Evolutionary conservation across 1,140 invertebrate species (phyloP), one percentile per base, ranked within the genome.

Genomic region (Drosophila ambigua): DNA sequence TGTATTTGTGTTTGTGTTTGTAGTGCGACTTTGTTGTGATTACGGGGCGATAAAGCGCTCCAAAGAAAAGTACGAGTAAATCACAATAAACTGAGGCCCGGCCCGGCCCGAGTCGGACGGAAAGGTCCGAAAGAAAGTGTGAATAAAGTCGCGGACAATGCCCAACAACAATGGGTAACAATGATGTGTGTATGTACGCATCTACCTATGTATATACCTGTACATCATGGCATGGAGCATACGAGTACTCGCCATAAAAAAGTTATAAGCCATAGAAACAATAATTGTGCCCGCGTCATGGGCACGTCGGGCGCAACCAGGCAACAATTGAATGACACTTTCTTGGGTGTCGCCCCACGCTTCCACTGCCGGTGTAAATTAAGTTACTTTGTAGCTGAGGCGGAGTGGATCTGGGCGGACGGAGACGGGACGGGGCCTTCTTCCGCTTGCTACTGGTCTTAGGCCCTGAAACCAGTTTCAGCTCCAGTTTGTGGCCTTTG

Each of bases 281-380:
- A 76, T 82, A 87, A 87, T 83, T 79, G 83, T 88, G 61, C 54
- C 67, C 71, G 88, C 83, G 83, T 87, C 84, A 87, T 77, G 75
- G 49, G 79, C 82, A 87, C 65, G 75, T 83, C 69, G 72, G 60
- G 41, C 52, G 35, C n/a, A 46, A 52, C 31, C 43, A 13, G 44
- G 45, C 6, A 35, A 59, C 78, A 82, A 78, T 82, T 85, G 82
- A 61, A 72, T 39, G 57, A 46, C 66, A 76, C 72, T 79, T 83
- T 84, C 52, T 63, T 71, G 61, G 65, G 51, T 60, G 71, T 39
- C 35, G 35, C 35, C 35, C 35, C 35, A 39, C 35, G 35, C 35
- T 39, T 13, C 35, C 11, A 39, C 35, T 11, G 31, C 3, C 3
- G 57, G 69, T 81, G 75, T 72, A 87, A 87, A 87, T 85, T 75